Conservation (phyloP, 1,140 invertebrate genomes). For the Temnothorax longispinosus region DNA sequence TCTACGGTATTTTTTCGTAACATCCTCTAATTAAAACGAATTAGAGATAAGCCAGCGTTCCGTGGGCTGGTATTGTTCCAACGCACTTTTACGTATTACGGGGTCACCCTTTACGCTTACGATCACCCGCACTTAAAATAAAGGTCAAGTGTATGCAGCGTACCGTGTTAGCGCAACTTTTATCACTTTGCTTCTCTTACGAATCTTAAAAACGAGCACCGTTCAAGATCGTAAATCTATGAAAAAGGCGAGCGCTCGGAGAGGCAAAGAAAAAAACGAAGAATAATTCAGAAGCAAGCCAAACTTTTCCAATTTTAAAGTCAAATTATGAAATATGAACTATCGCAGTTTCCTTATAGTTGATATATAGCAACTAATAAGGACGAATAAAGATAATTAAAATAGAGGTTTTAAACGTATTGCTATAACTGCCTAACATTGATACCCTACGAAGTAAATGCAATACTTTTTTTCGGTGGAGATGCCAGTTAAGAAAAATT, state of each 20-base stretch:
- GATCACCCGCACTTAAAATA: conserved; percentile 80
- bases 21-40: conserved; percentile 85
- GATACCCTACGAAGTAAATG: not conserved
- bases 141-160: conserved; percentile 83
- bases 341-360: not conserved
- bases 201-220: conserved; percentile 32
- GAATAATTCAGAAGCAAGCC: not conserved
- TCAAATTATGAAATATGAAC: not conserved
- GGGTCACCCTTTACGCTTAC: conserved; percentile 75
- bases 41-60: conserved; percentile 80
- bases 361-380: not conserved
- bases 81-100: conserved; percentile 75
- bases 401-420: not conserved
- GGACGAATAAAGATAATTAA: not conserved
- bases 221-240: not conserved
- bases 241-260: not conserved
- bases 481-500: not conserved
- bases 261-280: not conserved
- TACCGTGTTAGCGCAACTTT: conserved; percentile 64
- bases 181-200: conserved; percentile 56
- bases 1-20: conserved; percentile 80
- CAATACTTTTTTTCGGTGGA: not conserved
- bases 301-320: conserved; percentile 24
- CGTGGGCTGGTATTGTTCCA: conserved; percentile 75
- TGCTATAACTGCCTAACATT: not conserved